A percentile compares a stretch with the other conserved stretches of the same genome.
Conservation (phyloP, 1,140 invertebrate species). For the Lepeophtheirus salmonis region DNA sequence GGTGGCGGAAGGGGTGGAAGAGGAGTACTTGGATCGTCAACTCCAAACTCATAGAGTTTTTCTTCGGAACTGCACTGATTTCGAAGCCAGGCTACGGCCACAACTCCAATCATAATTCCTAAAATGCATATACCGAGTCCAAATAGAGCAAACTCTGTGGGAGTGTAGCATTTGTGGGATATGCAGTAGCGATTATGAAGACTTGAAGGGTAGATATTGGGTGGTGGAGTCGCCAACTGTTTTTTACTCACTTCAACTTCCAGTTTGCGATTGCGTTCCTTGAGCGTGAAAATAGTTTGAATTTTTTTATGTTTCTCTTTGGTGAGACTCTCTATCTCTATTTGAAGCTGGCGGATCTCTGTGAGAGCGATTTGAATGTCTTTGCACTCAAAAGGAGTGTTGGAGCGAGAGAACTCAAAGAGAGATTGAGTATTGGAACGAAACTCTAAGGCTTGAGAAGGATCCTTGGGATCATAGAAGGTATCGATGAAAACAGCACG, state of each 20-base stretch:
- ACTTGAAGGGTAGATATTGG: constrained; percentile 3
- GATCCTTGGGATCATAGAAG: constrained; percentile 14
- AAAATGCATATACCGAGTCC: constrained; percentile 13
- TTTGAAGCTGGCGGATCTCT: constrained; percentile 14
- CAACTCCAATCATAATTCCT: constrained; percentile 15
- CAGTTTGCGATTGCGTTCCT: background rate
- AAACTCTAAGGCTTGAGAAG: background rate
- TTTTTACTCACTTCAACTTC: background rate
- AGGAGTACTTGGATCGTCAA: background rate
- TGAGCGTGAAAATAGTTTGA: background rate
- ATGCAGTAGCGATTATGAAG: constrained; percentile 10
- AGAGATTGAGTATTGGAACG: background rate
- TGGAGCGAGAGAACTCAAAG: background rate
- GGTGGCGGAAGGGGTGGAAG: background rate
- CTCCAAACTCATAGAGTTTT: constrained; percentile 10
- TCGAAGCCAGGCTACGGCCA: constrained; percentile 11
- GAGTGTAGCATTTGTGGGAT: constrained; percentile 16
- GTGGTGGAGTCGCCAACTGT: background rate
- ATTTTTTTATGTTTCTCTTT: constrained; percentile 8
- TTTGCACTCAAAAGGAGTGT: constrained; percentile 15
- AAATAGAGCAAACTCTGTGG: constrained; percentile 17
- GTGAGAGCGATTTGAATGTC: constrained; percentile 17
- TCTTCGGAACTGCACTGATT: constrained; percentile 13
- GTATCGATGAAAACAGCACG: constrained; percentile 16
- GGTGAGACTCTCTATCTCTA: background rate